Evolutionary conservation across 2,797 vertebrate species (phyloP).

Genomic region (Poeciliopsis presidionis): DNA sequence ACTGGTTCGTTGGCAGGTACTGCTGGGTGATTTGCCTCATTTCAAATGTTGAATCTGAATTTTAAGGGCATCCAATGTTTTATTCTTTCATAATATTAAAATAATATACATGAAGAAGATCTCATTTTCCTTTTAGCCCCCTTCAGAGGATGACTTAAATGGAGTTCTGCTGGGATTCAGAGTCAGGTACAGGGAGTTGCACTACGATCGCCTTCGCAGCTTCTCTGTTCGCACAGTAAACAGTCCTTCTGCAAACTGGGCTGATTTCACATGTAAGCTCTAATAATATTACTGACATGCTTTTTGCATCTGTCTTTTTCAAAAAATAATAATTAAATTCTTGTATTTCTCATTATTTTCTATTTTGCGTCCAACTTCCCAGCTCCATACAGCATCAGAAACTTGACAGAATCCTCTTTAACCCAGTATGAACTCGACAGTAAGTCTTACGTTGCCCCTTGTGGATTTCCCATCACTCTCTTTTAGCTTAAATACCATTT

Average conservation of each 20-base stretch:
- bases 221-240: slow-evolving; percentile 85
- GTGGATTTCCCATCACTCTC: slow-evolving; percentile 22
- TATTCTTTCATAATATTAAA: not conserved
- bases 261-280: slow-evolving; percentile 89
- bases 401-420: slow-evolving; percentile 93
- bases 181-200: slow-evolving; percentile 90
- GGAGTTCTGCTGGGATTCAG: slow-evolving; percentile 95
- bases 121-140: slow-evolving; percentile 84
- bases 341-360: not conserved
- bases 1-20: slow-evolving; percentile 95
- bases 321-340: slow-evolving; percentile 6
- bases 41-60: not conserved
- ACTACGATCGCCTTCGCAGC: slow-evolving; percentile 84
- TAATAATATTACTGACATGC: not conserved
- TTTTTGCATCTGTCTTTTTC: not conserved
- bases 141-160: slow-evolving; percentile 92
- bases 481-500: slow-evolving; percentile 46
- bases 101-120: not conserved
- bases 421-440: slow-evolving; percentile 97
- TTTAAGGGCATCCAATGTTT: too few relatives aligned
- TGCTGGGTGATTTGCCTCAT: not conserved
- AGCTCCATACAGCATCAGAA: slow-evolving; percentile 91
- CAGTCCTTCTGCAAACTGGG: slow-evolving; percentile 85
- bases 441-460: slow-evolving; percentile 81
- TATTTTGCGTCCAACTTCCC: slow-evolving; percentile 39